Conservation (phyloP, 2,888 invertebrate genomes). For the Serripes groenlandicus region DNA sequence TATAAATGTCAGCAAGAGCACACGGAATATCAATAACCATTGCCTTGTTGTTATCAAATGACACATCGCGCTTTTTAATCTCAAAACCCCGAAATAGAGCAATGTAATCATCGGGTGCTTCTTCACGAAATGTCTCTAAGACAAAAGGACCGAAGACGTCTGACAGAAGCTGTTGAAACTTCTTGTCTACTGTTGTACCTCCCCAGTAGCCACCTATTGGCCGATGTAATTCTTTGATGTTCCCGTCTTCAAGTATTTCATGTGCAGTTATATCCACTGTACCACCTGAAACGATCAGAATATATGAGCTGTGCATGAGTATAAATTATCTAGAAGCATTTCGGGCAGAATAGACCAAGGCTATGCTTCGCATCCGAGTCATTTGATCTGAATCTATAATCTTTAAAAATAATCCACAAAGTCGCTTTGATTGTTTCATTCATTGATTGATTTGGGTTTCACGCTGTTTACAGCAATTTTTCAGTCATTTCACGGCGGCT, state of each 20-base stretch:
- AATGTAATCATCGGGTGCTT: background rate
- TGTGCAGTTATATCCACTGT: slow-evolving; percentile 4
- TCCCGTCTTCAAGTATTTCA: background rate
- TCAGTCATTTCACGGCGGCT: too few species aligned
- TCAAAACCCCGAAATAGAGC: slow-evolving; percentile 5
- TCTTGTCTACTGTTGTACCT: background rate
- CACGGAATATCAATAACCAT: background rate
- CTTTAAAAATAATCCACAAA: too few species aligned
- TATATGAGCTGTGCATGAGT: too few species aligned
- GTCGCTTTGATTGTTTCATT: too few species aligned
- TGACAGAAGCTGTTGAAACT: background rate
- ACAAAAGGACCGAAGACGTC: background rate
- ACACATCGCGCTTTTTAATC: background rate
- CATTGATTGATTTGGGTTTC: too few species aligned
- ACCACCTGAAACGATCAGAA: too few species aligned
- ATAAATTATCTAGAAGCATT: too few species aligned
- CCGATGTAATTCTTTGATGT: background rate
- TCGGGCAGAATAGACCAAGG: too few species aligned
- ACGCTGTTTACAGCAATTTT: too few species aligned
- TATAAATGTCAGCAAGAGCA: background rate
- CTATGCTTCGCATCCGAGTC: too few species aligned
- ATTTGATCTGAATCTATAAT: too few species aligned
- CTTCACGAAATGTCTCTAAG: background rate
- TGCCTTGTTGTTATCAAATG: background rate
- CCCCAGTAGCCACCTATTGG: background rate